phyloP scores from a whole-genome alignment of 2,888 invertebrate species.

The Amphipyra berbera region DNA sequence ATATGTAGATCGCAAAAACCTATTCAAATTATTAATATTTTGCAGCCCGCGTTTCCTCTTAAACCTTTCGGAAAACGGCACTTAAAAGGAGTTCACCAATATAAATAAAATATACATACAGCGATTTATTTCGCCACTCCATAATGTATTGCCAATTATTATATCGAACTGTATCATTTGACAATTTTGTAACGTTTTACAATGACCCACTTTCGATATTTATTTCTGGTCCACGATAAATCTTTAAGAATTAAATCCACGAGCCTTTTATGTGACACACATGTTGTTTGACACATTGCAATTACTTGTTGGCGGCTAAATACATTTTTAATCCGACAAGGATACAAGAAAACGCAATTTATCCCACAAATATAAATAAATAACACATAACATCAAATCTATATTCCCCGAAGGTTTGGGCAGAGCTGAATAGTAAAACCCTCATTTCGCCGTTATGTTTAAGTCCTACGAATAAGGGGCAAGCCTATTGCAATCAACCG shows the following conservation, averaged over 20 bases:
- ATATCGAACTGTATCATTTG: slow-evolving; percentile 50
- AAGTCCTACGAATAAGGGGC: too few relatives aligned
- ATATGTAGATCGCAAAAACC: too few relatives aligned
- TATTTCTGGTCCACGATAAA: slow-evolving; percentile 40
- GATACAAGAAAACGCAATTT: slow-evolving; percentile 22
- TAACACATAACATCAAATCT: too few relatives aligned
- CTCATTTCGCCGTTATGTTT: too few relatives aligned
- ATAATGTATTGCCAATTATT: slow-evolving; percentile 52
- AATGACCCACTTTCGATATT: slow-evolving; percentile 56
- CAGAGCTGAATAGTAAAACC: too few relatives aligned
- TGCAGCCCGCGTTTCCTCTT: too few relatives aligned
- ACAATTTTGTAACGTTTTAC: slow-evolving; percentile 50
- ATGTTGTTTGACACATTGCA: slow-evolving; percentile 19
- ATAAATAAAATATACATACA: slow-evolving; percentile 32
- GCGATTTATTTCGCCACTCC: slow-evolving; percentile 20
- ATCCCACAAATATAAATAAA: background rate
- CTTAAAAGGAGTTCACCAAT: background rate
- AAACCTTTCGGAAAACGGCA: background rate
- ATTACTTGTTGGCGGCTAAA: slow-evolving; percentile 16
- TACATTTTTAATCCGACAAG: slow-evolving; percentile 30
- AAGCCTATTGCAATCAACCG: too few relatives aligned
- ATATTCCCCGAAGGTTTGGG: too few relatives aligned
- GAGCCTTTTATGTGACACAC: slow-evolving; percentile 28
- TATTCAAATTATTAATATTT: too few relatives aligned
- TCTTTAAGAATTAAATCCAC: slow-evolving; percentile 36